Evolutionary conservation across 1,140 invertebrate genomes (phyloP), one percentile per base, ranked within the genome.

Genomic region (Aphis gossypii): DNA sequence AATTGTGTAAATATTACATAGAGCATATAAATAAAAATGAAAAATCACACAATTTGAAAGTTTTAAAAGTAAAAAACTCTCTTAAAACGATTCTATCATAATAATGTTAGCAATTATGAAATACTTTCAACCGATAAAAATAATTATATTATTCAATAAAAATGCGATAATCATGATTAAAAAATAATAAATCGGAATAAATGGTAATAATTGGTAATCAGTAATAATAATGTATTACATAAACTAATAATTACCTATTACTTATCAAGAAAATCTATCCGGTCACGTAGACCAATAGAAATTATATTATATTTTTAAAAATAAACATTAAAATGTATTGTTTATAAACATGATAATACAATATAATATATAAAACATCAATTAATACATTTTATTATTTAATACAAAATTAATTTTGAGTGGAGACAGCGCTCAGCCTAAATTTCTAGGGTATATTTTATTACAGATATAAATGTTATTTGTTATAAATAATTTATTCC

Each of bases 221-320:
- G 41, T 25, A 86, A 86, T 86, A 41, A 41, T 84, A 86, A 30
- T 25, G 21, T n/a, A 48, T 48, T 11, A 82, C 21, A 44, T 54
- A 88, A 8, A 89, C 8, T 54, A 44, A 86, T 54, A 44, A 86
- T 25, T 56, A 35, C 35, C 35, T 35, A 56, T 60, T n/a, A n/a
- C 9, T 30, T 30, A 68, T 68, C 30, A 68, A 30, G 87, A 89
- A 6, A 54, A n/a, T 56, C 30, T 20, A 35, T 54, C 20, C 48
- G n/a, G n/a, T 54, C 48, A 89, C 87, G 87, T 89, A 89, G n/a
- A 35, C 87, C 87, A 89, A 88, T 51, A 51, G n/a, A 18, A 54
- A 88, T 51, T 51, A 18, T 51, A 51, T 51, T 54, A 20, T 51
- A 38, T 88, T 89, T 54, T 54, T 21, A 54, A 51, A 51, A 87